phyloP scores from a whole-genome alignment of 2,888 invertebrate species.

The Terebella lapidaria region DNA sequence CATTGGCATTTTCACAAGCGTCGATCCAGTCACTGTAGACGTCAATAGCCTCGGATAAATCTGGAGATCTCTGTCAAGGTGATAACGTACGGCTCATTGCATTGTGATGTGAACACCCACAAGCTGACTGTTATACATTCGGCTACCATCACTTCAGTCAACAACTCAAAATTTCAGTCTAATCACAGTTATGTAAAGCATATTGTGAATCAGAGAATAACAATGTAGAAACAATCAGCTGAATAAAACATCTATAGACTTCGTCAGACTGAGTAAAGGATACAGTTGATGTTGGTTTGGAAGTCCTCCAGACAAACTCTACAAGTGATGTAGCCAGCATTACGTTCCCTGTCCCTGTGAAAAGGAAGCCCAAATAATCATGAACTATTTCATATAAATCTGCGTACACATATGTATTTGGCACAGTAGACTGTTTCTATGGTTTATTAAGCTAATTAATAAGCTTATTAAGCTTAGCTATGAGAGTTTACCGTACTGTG shows the following conservation, averaged over 20 bases:
- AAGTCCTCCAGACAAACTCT: slow-evolving; percentile 94
- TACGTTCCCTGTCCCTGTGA: slow-evolving; percentile 87
- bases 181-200: too few relatives aligned
- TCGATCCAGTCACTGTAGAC: slow-evolving; percentile 99
- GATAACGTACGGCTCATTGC: slow-evolving; percentile 67
- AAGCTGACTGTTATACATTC: slow-evolving; percentile 89
- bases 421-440: too few relatives aligned
- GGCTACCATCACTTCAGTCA: slow-evolving; percentile 86
- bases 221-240: background rate
- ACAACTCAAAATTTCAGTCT: too few relatives aligned
- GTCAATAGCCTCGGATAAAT: slow-evolving; percentile 91
- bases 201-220: too few relatives aligned
- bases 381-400: too few relatives aligned
- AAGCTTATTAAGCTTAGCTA: too few relatives aligned
- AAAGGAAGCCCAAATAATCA: too few relatives aligned
- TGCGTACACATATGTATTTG: too few relatives aligned
- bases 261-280: slow-evolving; percentile 31
- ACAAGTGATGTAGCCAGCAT: slow-evolving; percentile 91
- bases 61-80: slow-evolving; percentile 29
- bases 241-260: background rate
- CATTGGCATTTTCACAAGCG: slow-evolving; percentile 91
- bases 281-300: slow-evolving; percentile 89
- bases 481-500: too few relatives aligned
- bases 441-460: too few relatives aligned
- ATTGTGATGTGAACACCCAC: slow-evolving; percentile 96